Evolutionary conservation across 2,113 vertebrate genomes (phyloP).

Genomic region (Zosterops japonicus): DNA sequence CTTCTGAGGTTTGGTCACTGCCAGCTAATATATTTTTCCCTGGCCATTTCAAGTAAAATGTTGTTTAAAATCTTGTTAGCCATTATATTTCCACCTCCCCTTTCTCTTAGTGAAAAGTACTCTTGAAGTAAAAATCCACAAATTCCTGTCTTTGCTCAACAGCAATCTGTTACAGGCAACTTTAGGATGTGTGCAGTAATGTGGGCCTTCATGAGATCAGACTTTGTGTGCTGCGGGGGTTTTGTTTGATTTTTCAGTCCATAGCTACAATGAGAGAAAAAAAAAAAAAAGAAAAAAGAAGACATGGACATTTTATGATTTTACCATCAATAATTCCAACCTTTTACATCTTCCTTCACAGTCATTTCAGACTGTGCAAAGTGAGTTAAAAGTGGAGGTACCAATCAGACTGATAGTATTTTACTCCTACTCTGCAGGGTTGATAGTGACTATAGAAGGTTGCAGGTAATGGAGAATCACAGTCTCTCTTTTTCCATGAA

Average conservation of each 20-base stretch:
- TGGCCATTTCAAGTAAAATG: background rate
- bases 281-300: background rate
- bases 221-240: background rate
- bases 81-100: background rate
- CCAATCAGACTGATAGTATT: conserved; percentile 28
- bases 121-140: background rate
- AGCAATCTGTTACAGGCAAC: background rate
- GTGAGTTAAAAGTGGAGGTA: background rate
- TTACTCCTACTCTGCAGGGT: conserved; percentile 38
- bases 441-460: background rate
- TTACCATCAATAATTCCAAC: conserved; percentile 20
- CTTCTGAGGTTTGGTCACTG: background rate
- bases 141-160: background rate
- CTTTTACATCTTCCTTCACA: background rate
- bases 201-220: background rate
- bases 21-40: background rate
- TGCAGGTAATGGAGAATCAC: conserved; percentile 27
- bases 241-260: background rate
- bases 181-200: background rate
- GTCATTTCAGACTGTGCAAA: conserved; percentile 25
- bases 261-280: background rate
- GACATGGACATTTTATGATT: background rate
- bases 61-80: background rate
- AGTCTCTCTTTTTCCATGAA: conserved; percentile 32
- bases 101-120: background rate